Conservation (phyloP, 2,888 invertebrate species). For the Andrena praecox region DNA sequence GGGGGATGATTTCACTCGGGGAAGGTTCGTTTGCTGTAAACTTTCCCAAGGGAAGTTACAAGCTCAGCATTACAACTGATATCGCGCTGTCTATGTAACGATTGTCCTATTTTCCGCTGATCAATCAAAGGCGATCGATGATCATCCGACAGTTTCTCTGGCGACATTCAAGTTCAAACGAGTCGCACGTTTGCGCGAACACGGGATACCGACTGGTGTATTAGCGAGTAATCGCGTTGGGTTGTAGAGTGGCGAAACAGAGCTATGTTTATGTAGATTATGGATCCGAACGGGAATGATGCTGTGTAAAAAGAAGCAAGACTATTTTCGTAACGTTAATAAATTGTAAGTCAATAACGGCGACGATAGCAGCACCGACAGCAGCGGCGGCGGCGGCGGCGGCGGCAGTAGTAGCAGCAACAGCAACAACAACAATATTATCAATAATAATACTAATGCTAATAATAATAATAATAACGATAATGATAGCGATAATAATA, state of each 20-base stretch:
- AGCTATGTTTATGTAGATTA: slow-evolving; percentile 73
- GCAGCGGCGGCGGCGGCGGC: background rate
- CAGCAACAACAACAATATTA: background rate
- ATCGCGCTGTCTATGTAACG: slow-evolving; percentile 22
- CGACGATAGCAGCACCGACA: background rate
- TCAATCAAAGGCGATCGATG: slow-evolving; percentile 32
- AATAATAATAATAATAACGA: slow-evolving; percentile 11
- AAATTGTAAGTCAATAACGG: slow-evolving; percentile 84
- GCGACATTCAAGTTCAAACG: slow-evolving; percentile 3
- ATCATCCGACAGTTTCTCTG: background rate
- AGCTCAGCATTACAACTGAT: slow-evolving; percentile 27
- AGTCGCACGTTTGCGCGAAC: slow-evolving; percentile 10
- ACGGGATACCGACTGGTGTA: slow-evolving; percentile 3
- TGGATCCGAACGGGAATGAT: slow-evolving; percentile 74
- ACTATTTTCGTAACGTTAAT: slow-evolving; percentile 83
- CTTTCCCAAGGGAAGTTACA: slow-evolving; percentile 33
- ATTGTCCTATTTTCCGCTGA: slow-evolving; percentile 22
- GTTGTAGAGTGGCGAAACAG: slow-evolving; percentile 26
- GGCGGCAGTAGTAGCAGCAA: background rate
- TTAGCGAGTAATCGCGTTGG: slow-evolving; percentile 3
- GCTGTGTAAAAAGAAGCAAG: slow-evolving; percentile 79
- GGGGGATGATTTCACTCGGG: background rate
- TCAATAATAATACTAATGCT: background rate
- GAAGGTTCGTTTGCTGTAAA: background rate
- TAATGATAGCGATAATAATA: background rate